These are phyloP conservation scores for Ceramica pisi DNA, from an alignment of 2,888 invertebrate species.

Conservation along the genomic window DNA sequence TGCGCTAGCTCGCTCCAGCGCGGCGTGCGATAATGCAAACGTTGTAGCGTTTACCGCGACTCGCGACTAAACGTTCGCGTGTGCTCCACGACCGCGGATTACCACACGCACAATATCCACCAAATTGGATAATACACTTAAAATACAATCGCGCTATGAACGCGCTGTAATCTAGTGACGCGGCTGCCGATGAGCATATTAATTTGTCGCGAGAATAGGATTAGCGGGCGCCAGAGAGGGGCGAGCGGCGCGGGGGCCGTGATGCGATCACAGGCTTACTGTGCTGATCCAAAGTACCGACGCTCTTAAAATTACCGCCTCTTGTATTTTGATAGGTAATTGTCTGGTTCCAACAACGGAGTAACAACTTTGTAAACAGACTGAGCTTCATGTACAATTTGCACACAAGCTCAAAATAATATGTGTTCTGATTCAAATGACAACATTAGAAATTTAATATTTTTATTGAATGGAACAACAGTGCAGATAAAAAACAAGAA, in stretches of 20 bases:
- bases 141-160: conserved; percentile 91
- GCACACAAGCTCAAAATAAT: conserved; percentile 19
- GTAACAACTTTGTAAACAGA: conserved; percentile 37
- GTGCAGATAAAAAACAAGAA: conserved; percentile 17
- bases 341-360: conserved; percentile 51
- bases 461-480: conserved; percentile 16
- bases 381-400: conserved; percentile 33
- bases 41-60: conserved; percentile 77
- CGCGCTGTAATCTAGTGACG: conserved; percentile 89
- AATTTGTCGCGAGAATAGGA: conserved; percentile 89
- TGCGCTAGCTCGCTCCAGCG: conserved; percentile 86
- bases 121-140: conserved; percentile 93
- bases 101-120: conserved; percentile 91
- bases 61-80: conserved; percentile 82
- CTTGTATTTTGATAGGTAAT: conserved; percentile 68
- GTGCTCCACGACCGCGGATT: conserved; percentile 86
- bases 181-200: conserved; percentile 90
- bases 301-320: conserved; percentile 75
- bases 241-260: conserved; percentile 67
- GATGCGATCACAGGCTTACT: conserved; percentile 80
- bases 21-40: conserved; percentile 84
- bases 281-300: conserved; percentile 74
- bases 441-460: conserved; percentile 28
- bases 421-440: conserved; percentile 22
- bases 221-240: conserved; percentile 78